Evolutionary conservation across 1,140 invertebrate species (phyloP), one percentile per base, ranked within the genome.

Genomic region (Listronotus bonariensis): DNA sequence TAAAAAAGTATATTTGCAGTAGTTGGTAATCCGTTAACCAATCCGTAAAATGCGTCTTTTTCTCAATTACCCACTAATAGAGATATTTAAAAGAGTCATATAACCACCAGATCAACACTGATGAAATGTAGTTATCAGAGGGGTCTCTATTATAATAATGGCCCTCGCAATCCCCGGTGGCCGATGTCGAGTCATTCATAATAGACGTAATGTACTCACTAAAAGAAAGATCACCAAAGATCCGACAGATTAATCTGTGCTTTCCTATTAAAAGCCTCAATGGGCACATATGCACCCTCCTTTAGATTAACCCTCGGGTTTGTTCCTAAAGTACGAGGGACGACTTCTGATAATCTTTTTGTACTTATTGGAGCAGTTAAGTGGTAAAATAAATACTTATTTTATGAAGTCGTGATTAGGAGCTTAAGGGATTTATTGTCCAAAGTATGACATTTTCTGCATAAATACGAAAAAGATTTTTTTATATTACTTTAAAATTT

Each of bases 221-320:
- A 65, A 73, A 73, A 73, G 71, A 73, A 73, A 73, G 71, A 73
- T 73, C 71, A 73, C 67, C 57, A 61, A 69, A 70, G 69, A 65
- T 61, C 42, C 61, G 65, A 67, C 65, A 63, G 71, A 73, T 73
- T 73, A 73, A 73, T 73, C 71, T 73, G 71, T 70, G 71, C 71
- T 71, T 58, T 59, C 49, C 69, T 71, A 73, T 73, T 73, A 73
- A 73, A 67, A 67, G 69, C 67, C 69, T 68, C 67, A 68, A 67
- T 70, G 68, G 69, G 67, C 71, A 64, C 69, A 63, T 63, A 63
- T 63, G 69, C 68, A 57, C 43, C 67, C 69, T 65, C 62, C 52
- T 58, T 55, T 51, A 61, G 61, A 57, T 70, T 63, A 69, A 62
- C 51, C 59, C 42, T 41, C 32, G 49, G 59, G 26, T 53, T 26